Conservation (phyloP, 2,113 vertebrate species). For the Condylura cristata region DNA sequence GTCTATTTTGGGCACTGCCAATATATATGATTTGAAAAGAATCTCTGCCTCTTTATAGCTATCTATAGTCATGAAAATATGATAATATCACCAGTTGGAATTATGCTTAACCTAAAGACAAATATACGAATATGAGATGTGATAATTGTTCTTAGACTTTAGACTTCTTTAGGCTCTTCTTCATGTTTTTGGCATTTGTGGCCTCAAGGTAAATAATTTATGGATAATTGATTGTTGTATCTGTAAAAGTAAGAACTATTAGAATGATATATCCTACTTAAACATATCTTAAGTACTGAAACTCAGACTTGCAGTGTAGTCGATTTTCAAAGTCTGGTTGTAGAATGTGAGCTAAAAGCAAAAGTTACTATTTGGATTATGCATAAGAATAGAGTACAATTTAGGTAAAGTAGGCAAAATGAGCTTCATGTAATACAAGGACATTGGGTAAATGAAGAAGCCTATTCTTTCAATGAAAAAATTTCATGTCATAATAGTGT, state of each 20-base stretch:
- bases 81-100: neutral
- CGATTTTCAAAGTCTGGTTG: neutral
- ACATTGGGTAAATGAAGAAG: neutral
- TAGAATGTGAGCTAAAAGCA: neutral
- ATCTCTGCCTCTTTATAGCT: neutral
- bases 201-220: neutral
- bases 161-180: neutral
- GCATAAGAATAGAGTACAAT: neutral
- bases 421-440: neutral
- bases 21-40: neutral
- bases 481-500: neutral
- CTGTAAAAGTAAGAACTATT: neutral
- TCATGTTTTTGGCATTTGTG: neutral
- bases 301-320: neutral
- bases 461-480: neutral
- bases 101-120: neutral
- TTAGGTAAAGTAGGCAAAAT: neutral
- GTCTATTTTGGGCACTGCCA: neutral
- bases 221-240: neutral
- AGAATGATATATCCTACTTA: neutral
- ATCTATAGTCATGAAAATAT: neutral
- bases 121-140: neutral
- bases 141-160: neutral
- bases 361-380: neutral
- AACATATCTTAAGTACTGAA: neutral